Evolutionary conservation across 2,888 invertebrate species (phyloP), one percentile per base, ranked within the genome.

Genomic region (Eristalinus aeneus): DNA sequence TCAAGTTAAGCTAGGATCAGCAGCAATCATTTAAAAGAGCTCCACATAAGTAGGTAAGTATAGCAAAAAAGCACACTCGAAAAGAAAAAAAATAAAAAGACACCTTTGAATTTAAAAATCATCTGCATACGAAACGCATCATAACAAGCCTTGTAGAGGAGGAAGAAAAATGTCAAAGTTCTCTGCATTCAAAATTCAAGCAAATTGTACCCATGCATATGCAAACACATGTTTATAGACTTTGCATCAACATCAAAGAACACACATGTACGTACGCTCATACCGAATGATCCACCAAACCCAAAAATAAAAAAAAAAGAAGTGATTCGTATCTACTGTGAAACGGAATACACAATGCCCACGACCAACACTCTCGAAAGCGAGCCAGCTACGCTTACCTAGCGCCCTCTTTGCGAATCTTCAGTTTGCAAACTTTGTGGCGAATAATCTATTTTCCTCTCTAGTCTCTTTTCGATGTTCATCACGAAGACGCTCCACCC

Each of bases 141-240:
- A 73, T 69, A 73, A 23, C 12, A 71, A 65, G 11, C 6, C 67
- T 23, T 39, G 53, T 58, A 74, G 63, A 46, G n/a, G n/a, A 46
- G 53, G 71, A 71, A 39, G 71, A 54, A 75, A 84, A 85, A 85
- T 85, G 84, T 85, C 84, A 85, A 76, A 85, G 84, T 85, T 85
- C 84, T 36, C 65, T 60, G 73, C 75, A 60, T 63, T 27, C 27
- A 67, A 27, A 75, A 76, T 16, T 39, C 75, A 3, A 68, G 72
- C 63, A 63, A 27, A 27, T 27, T 27, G 56, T 46, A 46, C 46
- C n/a, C 46, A 46, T 16, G 46, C 46, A n/a, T 8, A 46, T 5
- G 16, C 46, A 46, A 46, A 46, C 16, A 46, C 16, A 16, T 16
- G 16, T 46, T 16, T 8, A 8, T 8, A n/a, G 8, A 8, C 8